Conservation (phyloP, 2,888 invertebrate genomes). For the Mimachlamys varia region DNA sequence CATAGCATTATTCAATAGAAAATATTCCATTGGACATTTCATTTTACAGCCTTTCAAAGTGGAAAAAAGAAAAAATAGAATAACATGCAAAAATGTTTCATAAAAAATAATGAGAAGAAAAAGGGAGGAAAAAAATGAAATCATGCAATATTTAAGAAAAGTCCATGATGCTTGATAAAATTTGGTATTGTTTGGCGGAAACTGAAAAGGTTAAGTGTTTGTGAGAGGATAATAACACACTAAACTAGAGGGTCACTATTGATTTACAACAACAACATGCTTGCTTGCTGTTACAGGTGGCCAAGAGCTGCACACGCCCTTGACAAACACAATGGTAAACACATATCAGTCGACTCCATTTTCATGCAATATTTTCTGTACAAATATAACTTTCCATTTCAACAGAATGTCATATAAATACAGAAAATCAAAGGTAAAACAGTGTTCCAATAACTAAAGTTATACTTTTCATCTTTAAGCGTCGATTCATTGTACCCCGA, state of each 20-base stretch:
- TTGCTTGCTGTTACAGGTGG: constrained; percentile 16
- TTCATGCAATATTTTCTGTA: background rate
- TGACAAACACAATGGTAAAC: background rate
- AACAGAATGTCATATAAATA: background rate
- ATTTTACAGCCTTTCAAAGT: background rate
- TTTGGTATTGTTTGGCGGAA: background rate
- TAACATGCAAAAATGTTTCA: background rate
- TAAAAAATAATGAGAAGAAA: background rate
- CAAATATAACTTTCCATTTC: background rate
- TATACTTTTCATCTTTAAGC: too few relatives aligned
- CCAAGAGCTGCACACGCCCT: background rate
- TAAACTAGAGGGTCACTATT: background rate
- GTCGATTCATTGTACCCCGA: too few relatives aligned
- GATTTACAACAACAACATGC: constrained; percentile 15
- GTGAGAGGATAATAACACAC: background rate
- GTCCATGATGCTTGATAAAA: background rate
- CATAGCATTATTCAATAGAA: too few relatives aligned
- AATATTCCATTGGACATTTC: background rate
- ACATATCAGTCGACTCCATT: background rate
- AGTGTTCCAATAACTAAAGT: too few relatives aligned
- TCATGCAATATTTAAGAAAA: background rate
- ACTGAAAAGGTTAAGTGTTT: background rate
- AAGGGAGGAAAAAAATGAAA: background rate
- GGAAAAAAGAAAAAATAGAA: background rate
- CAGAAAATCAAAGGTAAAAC: background rate